A percentile compares a stretch with the other conserved stretches of the same genome.
These are phyloP conservation scores for Mesorhabditis sp. DNA, from an alignment of 2,888 invertebrate species.

Conservation along the genomic window DNA sequence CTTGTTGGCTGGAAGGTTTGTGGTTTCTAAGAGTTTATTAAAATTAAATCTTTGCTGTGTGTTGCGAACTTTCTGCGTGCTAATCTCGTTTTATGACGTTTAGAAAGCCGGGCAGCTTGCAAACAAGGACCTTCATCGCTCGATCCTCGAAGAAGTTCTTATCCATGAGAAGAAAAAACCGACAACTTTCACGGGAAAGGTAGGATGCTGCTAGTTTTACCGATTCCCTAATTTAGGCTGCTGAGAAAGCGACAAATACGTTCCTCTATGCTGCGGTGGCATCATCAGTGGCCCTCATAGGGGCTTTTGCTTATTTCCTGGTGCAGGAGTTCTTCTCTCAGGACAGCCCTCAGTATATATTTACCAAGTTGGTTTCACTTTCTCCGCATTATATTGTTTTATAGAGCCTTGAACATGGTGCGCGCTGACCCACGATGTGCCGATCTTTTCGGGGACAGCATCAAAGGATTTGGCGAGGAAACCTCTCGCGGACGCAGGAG, in stretches of 20 bases:
- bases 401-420: slow-evolving; percentile 35
- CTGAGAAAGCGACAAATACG: slow-evolving; percentile 47
- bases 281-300: slow-evolving; percentile 40
- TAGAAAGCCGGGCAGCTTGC: not conserved
- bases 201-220: slow-evolving; percentile 7
- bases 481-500: slow-evolving; percentile 39
- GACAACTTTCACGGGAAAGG: slow-evolving; percentile 40
- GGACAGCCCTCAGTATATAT: slow-evolving; percentile 49
- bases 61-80: not conserved
- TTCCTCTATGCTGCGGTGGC: slow-evolving; percentile 44
- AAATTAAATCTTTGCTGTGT: not conserved
- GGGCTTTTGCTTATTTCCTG: slow-evolving; percentile 44
- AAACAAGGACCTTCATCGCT: slow-evolving; percentile 17
- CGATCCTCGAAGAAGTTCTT: slow-evolving; percentile 32
- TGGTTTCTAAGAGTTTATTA: not conserved
- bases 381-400: not conserved
- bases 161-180: slow-evolving; percentile 33
- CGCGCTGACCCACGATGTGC: slow-evolving; percentile 45
- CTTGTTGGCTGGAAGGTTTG: not conserved
- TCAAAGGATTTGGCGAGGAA: slow-evolving; percentile 44
- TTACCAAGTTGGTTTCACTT: slow-evolving; percentile 28
- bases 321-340: slow-evolving; percentile 43
- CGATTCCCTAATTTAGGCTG: slow-evolving; percentile 18
- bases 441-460: slow-evolving; percentile 45
- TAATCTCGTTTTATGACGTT: not conserved